Evolutionary conservation across 2,797 vertebrate species (phyloP).

Genomic region (Protonibea diacanthus): DNA sequence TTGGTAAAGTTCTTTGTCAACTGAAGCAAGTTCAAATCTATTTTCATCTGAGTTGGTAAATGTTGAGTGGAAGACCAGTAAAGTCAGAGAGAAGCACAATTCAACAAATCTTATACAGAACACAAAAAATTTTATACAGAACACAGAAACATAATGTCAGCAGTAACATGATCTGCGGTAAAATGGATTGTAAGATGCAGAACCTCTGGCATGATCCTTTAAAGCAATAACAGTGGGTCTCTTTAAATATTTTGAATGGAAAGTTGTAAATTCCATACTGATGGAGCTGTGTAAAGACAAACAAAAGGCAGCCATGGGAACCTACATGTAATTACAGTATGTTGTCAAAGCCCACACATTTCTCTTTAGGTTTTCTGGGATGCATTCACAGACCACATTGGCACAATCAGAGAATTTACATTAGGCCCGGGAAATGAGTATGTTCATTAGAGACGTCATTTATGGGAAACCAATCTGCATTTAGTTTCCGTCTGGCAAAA

Average conservation of each 20-base stretch:
- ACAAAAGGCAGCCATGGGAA: constrained; percentile 57
- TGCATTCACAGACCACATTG: constrained; percentile 45
- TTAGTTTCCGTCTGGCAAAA: constrained; percentile 44
- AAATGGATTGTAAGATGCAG: constrained; percentile 20
- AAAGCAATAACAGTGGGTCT: constrained; percentile 33
- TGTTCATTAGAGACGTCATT: constrained; percentile 34
- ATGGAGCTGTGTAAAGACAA: constrained; percentile 46
- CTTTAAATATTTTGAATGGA: constrained; percentile 54
- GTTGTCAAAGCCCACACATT: constrained; percentile 43
- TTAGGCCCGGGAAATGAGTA: constrained; percentile 38
- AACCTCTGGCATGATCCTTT: constrained; percentile 14
- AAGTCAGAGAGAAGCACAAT: neutral
- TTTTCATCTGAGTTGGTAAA: neutral
- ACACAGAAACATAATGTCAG: neutral
- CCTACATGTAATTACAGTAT: constrained; percentile 49
- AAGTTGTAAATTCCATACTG: constrained; percentile 55
- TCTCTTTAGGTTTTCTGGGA: constrained; percentile 45
- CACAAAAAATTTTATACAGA: too few relatives aligned
- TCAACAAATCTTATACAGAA: neutral
- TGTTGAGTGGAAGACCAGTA: neutral
- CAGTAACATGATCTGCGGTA: constrained; percentile 10
- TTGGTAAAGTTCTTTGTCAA: too few relatives aligned
- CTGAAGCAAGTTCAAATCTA: neutral
- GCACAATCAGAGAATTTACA: constrained; percentile 44
- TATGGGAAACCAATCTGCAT: constrained; percentile 39